Conservation (phyloP, 2,797 vertebrate species). For the Xiphophorus birchmanni region DNA sequence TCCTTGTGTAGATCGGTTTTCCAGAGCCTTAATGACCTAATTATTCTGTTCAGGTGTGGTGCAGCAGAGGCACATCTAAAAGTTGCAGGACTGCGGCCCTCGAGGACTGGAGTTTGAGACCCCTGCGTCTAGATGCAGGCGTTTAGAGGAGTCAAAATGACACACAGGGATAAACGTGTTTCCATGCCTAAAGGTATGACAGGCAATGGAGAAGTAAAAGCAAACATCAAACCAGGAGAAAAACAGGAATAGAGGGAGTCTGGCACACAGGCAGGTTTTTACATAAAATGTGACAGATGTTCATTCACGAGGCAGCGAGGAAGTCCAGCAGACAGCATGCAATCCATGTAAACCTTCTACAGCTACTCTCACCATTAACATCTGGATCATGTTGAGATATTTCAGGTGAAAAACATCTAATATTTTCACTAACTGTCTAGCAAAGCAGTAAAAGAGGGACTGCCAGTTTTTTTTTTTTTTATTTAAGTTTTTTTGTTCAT, state of each 20-base stretch:
- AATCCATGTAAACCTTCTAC: constrained; percentile 7
- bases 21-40: no score
- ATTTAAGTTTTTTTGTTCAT: not conserved
- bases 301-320: constrained; percentile 9
- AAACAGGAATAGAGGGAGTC: constrained; percentile 13
- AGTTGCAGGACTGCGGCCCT: no score
- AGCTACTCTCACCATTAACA: constrained; percentile 34
- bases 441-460: constrained; percentile 3
- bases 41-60: no score
- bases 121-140: not conserved
- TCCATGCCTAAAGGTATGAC: constrained; percentile 10
- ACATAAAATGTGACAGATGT: constrained; percentile 10
- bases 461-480: not conserved
- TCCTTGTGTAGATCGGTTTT: no score
- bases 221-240: not conserved
- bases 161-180: constrained; percentile 14
- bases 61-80: no score
- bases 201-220: not conserved
- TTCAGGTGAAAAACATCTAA: constrained; percentile 9
- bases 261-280: constrained; percentile 17
- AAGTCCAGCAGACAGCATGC: constrained; percentile 38
- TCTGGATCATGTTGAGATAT: constrained; percentile 45
- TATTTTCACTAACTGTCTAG: constrained; percentile 5
- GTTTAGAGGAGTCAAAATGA: not conserved
- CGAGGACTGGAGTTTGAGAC: no score